Conservation (phyloP, 2,797 vertebrate species). For the Bufotes viridis region DNA sequence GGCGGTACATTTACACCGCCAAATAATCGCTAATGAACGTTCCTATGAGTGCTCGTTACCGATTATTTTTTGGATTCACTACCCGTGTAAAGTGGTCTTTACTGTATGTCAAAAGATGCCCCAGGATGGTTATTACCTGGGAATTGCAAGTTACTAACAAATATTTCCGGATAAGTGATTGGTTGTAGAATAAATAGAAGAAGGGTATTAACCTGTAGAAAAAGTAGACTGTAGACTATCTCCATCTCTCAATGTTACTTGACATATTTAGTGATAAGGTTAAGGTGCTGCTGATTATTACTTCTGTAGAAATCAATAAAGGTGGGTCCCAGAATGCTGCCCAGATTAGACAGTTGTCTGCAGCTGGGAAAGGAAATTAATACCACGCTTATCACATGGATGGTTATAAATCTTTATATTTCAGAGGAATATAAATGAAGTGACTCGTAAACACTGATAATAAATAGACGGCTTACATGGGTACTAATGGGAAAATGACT, state of each 20-base stretch:
- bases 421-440: constrained; percentile 64
- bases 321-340: constrained; percentile 57
- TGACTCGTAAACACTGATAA: constrained; percentile 57
- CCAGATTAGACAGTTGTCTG: constrained; percentile 40
- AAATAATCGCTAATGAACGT: too few species aligned
- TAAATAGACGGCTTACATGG: constrained; percentile 47
- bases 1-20: too few species aligned
- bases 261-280: constrained; percentile 18
- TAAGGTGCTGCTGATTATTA: constrained; percentile 40
- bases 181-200: too few species aligned
- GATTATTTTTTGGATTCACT: too few species aligned
- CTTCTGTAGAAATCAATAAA: constrained; percentile 57
- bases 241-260: not conserved
- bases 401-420: constrained; percentile 62
- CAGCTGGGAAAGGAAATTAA: constrained; percentile 66
- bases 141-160: too few species aligned
- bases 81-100: too few species aligned
- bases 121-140: too few species aligned
- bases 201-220: not conserved
- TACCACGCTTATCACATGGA: constrained; percentile 36
- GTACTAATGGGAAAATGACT: constrained; percentile 22
- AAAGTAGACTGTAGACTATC: not conserved
- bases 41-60: too few species aligned
- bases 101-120: too few species aligned
- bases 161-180: too few species aligned